Conservation (phyloP, 2,113 vertebrate genomes). For the Centropus bengalensis region DNA sequence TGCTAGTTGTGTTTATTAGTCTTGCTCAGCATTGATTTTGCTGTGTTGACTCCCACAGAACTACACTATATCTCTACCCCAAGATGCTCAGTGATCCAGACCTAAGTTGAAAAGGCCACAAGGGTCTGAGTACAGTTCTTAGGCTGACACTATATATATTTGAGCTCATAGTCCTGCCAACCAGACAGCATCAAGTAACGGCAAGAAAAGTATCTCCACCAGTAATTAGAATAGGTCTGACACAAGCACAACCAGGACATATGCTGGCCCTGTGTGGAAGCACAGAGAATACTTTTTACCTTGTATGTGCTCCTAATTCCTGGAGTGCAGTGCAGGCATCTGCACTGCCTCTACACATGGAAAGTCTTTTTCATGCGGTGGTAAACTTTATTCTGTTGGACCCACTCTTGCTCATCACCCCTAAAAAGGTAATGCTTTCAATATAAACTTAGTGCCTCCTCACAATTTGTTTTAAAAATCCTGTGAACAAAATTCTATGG, state of each 20-base stretch:
- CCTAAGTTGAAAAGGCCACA: not conserved
- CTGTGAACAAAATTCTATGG: not conserved
- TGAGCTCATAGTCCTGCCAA: not conserved
- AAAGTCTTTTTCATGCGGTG: not conserved
- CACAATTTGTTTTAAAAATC: not conserved
- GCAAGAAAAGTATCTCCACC: not conserved
- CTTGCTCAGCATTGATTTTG: not conserved
- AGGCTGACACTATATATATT: not conserved
- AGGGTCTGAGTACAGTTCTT: not conserved
- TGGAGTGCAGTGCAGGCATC: not conserved
- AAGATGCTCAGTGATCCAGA: not conserved
- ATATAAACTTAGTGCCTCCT: not conserved
- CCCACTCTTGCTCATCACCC: not conserved
- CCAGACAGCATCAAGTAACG: not conserved
- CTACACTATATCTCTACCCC: not conserved
- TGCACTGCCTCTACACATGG: not conserved
- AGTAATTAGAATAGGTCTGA: not conserved
- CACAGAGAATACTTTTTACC: not conserved
- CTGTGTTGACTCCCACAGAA: not conserved
- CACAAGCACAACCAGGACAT: not conserved
- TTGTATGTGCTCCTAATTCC: not conserved
- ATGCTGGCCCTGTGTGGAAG: not conserved
- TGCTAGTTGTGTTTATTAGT: not conserved
- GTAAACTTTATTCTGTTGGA: not conserved
- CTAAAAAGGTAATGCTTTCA: not conserved